Evolutionary conservation across 1,140 invertebrate species (phyloP).

Genomic region (Lepidurus couesii): DNA sequence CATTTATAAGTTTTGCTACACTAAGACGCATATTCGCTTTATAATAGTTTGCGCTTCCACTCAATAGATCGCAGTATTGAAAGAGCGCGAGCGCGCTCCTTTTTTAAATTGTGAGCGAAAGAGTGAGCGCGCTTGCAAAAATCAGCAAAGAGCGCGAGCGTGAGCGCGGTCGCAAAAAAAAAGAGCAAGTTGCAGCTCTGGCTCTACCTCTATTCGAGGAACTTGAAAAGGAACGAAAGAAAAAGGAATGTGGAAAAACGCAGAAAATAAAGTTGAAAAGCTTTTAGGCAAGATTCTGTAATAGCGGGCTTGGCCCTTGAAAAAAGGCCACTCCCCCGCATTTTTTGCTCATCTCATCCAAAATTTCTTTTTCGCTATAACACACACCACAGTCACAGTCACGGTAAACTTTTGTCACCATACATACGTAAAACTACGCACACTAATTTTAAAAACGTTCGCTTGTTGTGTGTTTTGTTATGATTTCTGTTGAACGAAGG

Average conservation of each 20-base stretch:
- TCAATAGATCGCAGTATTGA: too few species aligned
- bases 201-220: neutral
- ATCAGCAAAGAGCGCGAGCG: too few species aligned
- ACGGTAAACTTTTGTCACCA: slow-evolving; percentile 16
- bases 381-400: slow-evolving; percentile 16
- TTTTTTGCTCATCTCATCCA: slow-evolving; percentile 19
- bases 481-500: neutral
- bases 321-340: neutral
- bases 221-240: neutral
- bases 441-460: slow-evolving; percentile 14
- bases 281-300: slow-evolving; percentile 20
- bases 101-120: too few species aligned
- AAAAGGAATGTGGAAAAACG: neutral
- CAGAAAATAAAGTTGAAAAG: too few species aligned
- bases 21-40: too few species aligned
- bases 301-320: slow-evolving; percentile 17
- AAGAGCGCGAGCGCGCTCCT: too few species aligned
- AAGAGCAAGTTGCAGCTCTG: too few species aligned
- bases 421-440: slow-evolving; percentile 14
- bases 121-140: too few species aligned
- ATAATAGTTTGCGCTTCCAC: too few species aligned
- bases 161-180: too few species aligned
- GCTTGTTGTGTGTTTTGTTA: slow-evolving; percentile 17
- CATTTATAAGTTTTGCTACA: too few species aligned
- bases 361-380: neutral